Evolutionary conservation across 2,888 invertebrate species (phyloP), one percentile per base, ranked within the genome.

Genomic region (Epinotia bilunana): DNA sequence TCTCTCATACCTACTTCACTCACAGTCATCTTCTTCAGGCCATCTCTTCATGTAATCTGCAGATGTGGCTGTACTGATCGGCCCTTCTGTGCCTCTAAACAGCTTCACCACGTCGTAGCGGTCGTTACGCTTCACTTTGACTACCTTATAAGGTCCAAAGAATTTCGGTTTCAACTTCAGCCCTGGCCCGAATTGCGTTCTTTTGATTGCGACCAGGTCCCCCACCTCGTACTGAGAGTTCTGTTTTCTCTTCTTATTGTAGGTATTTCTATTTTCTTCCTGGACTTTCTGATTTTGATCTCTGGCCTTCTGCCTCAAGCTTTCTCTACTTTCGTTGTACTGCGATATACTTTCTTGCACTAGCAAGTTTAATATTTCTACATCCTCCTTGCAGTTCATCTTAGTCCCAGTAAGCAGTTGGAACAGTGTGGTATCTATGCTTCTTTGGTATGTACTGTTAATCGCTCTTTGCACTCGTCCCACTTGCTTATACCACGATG

Each of bases 401-500:
- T 67, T 74, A 13, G 70, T 57, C 5, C 74, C 76, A 3, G 46
- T 67, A 4, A 77, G 33, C n/a, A 74, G 49, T 28, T 77, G 67
- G 58, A 57, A 77, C 28, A 74, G 67, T 16, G 73, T 63, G 1
- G 70, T 74, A n/a, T 67, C 43, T 33, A 71, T 77, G 20, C 70
- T 67, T 39, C 76, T 63, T 39, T 73, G 69, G 53, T 63, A 60
- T 0, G 72, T 76, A 28, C 72, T 73, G 23, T 76, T 74, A n/a
- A n/a, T n/a, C n/a, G n/a, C n/a, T n/a, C n/a, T n/a, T n/a, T n/a
- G n/a, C n/a, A n/a, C n/a, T n/a, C n/a, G 46, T 46, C 12, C 46
- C 46, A 46, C 46, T 63, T 81, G 58, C 68, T 80, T 82, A 70
- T 84, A 88, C 86, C 87, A 87, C 28, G 82, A 78, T 3, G 74